Evolutionary conservation across 2,113 vertebrate species (phyloP).

Genomic region (Callipepla californica): DNA sequence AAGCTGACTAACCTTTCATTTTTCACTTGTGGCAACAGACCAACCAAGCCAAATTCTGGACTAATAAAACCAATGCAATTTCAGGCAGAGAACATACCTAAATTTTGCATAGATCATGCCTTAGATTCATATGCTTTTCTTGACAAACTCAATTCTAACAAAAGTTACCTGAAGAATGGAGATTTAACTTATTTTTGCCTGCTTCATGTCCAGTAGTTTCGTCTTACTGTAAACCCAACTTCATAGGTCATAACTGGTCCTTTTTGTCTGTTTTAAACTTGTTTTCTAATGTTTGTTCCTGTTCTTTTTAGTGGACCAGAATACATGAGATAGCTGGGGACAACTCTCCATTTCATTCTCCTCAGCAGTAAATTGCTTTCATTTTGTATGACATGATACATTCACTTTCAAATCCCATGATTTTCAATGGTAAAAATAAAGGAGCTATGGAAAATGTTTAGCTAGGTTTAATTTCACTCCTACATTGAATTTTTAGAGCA

Average conservation of each 20-base stretch:
- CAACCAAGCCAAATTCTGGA: neutral
- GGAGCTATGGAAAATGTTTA: neutral
- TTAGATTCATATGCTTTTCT: neutral
- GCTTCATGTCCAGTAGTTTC: neutral
- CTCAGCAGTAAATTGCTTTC: neutral
- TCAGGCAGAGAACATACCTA: neutral
- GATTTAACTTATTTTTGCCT: neutral
- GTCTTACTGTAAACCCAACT: neutral
- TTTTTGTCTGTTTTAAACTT: neutral
- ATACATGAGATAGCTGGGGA: neutral
- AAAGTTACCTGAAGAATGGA: neutral
- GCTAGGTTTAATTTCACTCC: conserved; percentile 34
- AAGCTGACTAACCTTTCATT: neutral
- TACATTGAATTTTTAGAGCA: conserved; percentile 8
- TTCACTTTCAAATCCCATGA: neutral
- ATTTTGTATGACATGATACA: neutral
- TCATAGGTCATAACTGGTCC: neutral
- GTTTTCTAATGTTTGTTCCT: neutral
- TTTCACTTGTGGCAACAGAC: neutral
- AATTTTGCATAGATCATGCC: neutral
- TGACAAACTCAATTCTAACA: neutral
- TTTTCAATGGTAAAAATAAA: neutral
- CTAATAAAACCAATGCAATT: neutral
- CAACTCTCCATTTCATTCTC: neutral
- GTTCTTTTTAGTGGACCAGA: neutral